Conservation (phyloP, 1,140 invertebrate species). For the Elymnias hypermnestra region DNA sequence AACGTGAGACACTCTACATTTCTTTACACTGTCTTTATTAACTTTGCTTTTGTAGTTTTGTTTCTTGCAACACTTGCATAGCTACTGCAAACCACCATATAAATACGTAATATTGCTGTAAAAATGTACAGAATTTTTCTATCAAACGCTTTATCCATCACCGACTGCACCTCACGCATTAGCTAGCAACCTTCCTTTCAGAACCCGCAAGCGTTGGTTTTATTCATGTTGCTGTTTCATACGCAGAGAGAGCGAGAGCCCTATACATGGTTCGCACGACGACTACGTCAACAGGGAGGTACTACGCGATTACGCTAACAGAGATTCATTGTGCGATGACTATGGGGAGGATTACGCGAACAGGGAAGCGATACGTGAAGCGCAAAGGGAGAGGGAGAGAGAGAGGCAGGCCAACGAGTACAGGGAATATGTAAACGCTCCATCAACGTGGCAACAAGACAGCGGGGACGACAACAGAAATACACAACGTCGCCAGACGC, state of each 20-base stretch:
- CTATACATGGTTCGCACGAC: constrained; percentile 56
- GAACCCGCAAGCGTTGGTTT: constrained; percentile 54
- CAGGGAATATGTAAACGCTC: constrained; percentile 70
- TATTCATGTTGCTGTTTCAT: constrained; percentile 68
- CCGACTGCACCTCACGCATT: constrained; percentile 42
- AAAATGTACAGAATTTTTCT: neutral
- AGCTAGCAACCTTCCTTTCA: constrained; percentile 55
- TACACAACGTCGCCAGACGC: constrained; percentile 58
- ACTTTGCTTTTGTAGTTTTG: constrained; percentile 13
- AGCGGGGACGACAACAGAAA: constrained; percentile 70
- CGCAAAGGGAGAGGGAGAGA: constrained; percentile 61
- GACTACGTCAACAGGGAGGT: constrained; percentile 71
- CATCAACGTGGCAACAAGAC: constrained; percentile 48
- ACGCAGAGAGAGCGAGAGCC: constrained; percentile 72
- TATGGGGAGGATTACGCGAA: constrained; percentile 73
- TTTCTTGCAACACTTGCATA: constrained; percentile 1
- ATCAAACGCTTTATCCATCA: constrained; percentile 21
- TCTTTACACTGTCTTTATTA: constrained; percentile 1
- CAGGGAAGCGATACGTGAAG: constrained; percentile 67
- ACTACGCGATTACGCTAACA: constrained; percentile 67
- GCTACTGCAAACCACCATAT: neutral
- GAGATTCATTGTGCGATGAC: constrained; percentile 67
- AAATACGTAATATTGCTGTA: neutral
- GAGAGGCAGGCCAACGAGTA: constrained; percentile 55
- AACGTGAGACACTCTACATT: neutral